Percentiles rank a stretch among this genome's conserved stretches.
Conservation (phyloP, 35 echinoderm and acorn worm species). For the Apostichopus japonicus region DNA sequence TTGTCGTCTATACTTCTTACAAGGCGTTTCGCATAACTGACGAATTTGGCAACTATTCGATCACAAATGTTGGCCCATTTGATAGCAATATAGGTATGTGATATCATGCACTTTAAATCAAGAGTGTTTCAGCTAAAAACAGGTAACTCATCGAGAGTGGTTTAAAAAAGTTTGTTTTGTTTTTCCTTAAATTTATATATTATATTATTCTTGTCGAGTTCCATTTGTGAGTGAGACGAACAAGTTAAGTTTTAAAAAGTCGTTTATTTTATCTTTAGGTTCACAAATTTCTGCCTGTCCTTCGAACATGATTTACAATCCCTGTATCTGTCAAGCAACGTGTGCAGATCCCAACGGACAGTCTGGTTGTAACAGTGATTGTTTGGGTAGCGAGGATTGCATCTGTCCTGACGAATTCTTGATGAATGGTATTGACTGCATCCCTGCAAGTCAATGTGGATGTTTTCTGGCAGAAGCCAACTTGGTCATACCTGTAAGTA, state of each 20-base stretch:
- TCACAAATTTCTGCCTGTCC: background rate
- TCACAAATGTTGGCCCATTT: background rate
- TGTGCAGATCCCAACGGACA: background rate
- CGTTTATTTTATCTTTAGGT: background rate
- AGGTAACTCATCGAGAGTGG: too few species aligned
- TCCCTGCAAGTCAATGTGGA: background rate
- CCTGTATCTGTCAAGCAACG: background rate
- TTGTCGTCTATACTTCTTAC: background rate
- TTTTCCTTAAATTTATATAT: too few species aligned
- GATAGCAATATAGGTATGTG: background rate
- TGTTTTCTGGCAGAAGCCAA: conserved; percentile 1
- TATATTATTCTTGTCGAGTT: too few species aligned
- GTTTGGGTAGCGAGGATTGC: background rate
- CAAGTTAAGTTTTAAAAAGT: too few species aligned
- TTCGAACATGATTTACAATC: background rate
- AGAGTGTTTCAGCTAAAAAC: too few species aligned
- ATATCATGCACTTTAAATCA: too few species aligned
- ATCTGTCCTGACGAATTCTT: background rate
- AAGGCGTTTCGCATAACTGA: background rate
- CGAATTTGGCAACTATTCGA: background rate
- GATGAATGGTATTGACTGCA: conserved; percentile 3
- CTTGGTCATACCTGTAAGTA: conserved; percentile 1
- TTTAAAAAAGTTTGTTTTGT: too few species aligned
- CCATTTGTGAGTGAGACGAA: too few species aligned
- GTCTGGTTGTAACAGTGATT: background rate